Evolutionary conservation across 2,113 vertebrate genomes (phyloP).

Genomic region (Eptesicus fuscus): DNA sequence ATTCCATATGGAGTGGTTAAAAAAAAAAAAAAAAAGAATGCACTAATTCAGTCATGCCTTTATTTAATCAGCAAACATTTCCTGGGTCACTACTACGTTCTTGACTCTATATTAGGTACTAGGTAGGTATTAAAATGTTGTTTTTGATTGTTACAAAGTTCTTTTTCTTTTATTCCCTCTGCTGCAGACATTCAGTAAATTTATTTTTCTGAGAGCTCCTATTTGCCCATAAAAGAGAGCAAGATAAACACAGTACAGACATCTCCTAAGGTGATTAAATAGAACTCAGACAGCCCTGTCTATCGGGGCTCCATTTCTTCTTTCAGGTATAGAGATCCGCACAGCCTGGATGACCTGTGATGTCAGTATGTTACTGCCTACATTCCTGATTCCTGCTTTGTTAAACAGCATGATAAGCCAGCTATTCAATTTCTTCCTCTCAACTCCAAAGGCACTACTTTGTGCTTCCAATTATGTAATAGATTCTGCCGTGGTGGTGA

Average conservation of each 20-base stretch:
- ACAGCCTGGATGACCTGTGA: slow-evolving; percentile 76
- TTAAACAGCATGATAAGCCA: slow-evolving; percentile 76
- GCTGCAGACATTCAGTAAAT: neutral
- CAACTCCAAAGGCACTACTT: slow-evolving; percentile 75
- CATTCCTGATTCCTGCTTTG: slow-evolving; percentile 70
- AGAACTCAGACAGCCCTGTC: slow-evolving; percentile 70
- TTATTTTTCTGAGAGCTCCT: slow-evolving; percentile 46
- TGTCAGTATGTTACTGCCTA: slow-evolving; percentile 70
- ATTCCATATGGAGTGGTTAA: neutral
- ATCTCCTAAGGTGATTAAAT: slow-evolving; percentile 71
- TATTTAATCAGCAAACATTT: slow-evolving; percentile 23
- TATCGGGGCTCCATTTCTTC: slow-evolving; percentile 62
- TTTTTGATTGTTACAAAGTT: slow-evolving; percentile 32
- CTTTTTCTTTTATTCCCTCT: neutral
- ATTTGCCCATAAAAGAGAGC: slow-evolving; percentile 52
- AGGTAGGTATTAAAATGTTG: neutral
- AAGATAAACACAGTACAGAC: slow-evolving; percentile 53
- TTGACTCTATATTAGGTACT: neutral
- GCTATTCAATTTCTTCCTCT: slow-evolving; percentile 80
- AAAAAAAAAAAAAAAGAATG: neutral
- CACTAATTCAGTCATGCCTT: slow-evolving; percentile 11
- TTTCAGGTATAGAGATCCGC: slow-evolving; percentile 66
- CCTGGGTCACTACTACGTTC: neutral
- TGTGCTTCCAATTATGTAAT: slow-evolving; percentile 81
- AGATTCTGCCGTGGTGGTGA: slow-evolving; percentile 77